phyloP scores from a whole-genome alignment of 2,113 vertebrate genomes.

The Nothoprocta perdicaria region DNA sequence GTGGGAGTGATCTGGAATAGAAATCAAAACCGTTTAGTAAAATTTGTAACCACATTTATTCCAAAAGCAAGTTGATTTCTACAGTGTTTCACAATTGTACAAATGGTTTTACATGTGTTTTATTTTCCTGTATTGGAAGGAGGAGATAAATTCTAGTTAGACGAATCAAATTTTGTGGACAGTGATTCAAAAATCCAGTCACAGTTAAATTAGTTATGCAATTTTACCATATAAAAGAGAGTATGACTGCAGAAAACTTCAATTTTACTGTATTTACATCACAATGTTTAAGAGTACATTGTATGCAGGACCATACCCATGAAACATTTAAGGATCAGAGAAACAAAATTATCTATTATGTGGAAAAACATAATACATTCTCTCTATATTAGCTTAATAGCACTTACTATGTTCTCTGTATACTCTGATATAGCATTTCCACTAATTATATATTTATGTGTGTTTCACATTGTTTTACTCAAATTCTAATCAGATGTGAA shows the following conservation, averaged over 20 bases:
- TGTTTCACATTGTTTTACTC: neutral
- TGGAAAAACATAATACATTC: neutral
- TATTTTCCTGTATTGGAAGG: neutral
- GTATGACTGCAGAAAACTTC: neutral
- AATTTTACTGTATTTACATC: neutral
- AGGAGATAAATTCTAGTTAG: neutral
- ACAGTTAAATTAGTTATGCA: neutral
- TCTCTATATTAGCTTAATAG: neutral
- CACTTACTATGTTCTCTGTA: no score
- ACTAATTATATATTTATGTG: neutral
- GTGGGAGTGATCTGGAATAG: neutral
- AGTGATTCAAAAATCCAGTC: neutral
- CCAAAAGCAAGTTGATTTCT: neutral
- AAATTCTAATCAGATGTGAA: neutral
- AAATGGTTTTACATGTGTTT: neutral
- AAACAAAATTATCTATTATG: neutral
- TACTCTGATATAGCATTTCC: neutral
- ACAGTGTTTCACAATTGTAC: neutral
- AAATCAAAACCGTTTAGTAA: neutral
- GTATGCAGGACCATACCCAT: neutral
- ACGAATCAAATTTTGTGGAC: neutral
- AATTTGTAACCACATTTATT: slow-evolving; percentile 27
- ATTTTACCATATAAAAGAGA: neutral
- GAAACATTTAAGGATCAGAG: neutral
- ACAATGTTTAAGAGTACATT: neutral